Conservation (phyloP, 53 echinoderm and acorn worm genomes). For the Glandiceps talaboti region DNA sequence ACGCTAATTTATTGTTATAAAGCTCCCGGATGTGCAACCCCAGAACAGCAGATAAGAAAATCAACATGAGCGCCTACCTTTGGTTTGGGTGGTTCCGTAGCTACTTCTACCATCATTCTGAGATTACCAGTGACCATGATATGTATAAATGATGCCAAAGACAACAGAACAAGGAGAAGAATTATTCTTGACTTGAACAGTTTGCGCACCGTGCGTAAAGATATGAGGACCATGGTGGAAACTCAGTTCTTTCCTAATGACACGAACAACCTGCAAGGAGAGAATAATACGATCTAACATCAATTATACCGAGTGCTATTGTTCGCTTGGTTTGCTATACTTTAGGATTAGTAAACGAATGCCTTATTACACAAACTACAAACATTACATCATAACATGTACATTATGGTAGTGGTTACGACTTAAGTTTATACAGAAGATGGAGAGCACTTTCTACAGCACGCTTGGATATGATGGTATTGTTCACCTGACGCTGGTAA, state of each 20-base stretch:
- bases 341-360: too few relatives aligned
- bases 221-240: background rate
- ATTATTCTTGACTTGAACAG: background rate
- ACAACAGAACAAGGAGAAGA: background rate
- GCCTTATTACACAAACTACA: too few relatives aligned
- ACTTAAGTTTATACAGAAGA: background rate
- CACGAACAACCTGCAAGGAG: background rate
- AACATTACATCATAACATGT: too few relatives aligned
- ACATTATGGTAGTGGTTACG: too few relatives aligned
- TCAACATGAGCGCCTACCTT: background rate
- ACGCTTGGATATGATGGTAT: too few relatives aligned
- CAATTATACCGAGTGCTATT: too few relatives aligned
- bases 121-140: background rate
- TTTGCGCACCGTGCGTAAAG: background rate
- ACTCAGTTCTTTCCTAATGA: background rate
- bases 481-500: too few relatives aligned
- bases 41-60: background rate
- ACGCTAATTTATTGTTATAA: too few relatives aligned
- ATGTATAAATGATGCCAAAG: background rate
- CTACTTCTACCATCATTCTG: background rate
- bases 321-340: too few relatives aligned
- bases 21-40: background rate
- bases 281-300: too few relatives aligned
- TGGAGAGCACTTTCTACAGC: too few relatives aligned
- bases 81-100: background rate